Conservation (phyloP, 2,888 invertebrate species). For the Margaritifera margaritifera region DNA sequence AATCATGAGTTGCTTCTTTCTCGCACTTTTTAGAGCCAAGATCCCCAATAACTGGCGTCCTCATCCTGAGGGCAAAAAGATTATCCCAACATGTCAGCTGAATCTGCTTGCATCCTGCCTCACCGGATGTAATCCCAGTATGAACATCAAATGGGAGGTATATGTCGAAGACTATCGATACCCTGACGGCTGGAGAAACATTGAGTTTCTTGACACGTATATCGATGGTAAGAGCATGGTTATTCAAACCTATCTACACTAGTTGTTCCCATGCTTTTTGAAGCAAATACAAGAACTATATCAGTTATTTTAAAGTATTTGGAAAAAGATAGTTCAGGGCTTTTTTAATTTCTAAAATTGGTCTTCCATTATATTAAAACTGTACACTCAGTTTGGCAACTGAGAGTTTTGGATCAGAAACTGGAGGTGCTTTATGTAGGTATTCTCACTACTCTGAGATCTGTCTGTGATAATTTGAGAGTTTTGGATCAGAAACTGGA, state of each 20-base stretch:
- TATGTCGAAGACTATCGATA: slow-evolving; percentile 48
- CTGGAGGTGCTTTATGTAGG: too few relatives aligned
- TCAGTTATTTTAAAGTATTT: too few relatives aligned
- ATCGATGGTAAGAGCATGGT: slow-evolving; percentile 28
- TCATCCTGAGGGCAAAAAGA: slow-evolving; percentile 7
- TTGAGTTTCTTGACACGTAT: slow-evolving; percentile 21
- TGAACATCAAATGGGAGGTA: slow-evolving; percentile 49
- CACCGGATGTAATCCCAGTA: slow-evolving; percentile 18
- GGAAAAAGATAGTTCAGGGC: too few relatives aligned
- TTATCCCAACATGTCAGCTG: slow-evolving; percentile 34
- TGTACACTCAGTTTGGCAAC: too few relatives aligned
- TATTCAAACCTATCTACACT: not conserved
- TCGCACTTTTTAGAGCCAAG: slow-evolving; percentile 14
- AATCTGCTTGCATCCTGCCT: slow-evolving; percentile 20
- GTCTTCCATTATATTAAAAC: too few relatives aligned
- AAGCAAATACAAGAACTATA: too few relatives aligned
- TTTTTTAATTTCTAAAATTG: too few relatives aligned
- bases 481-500: too few relatives aligned
- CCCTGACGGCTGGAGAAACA: slow-evolving; percentile 30
- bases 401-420: too few relatives aligned
- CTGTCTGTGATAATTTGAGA: too few relatives aligned
- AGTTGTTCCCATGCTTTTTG: too few relatives aligned
- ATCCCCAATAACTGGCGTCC: slow-evolving; percentile 19
- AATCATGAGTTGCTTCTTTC: not conserved
- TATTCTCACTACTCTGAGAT: too few relatives aligned